Conservation (phyloP, 2,888 invertebrate species). For the Drosophila atripex region DNA sequence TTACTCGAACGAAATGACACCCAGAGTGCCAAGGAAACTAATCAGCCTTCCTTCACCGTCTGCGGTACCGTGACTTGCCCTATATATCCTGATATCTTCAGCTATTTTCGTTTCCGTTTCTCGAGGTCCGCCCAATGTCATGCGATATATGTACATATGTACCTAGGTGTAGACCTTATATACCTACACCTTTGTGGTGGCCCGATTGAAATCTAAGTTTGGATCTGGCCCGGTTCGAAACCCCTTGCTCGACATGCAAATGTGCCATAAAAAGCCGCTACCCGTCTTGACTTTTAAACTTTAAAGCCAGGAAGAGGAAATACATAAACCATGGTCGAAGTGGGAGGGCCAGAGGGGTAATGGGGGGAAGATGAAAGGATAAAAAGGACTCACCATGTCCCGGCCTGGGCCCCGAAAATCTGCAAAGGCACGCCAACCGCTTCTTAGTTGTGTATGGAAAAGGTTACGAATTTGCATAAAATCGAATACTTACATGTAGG, state of each 20-base stretch:
- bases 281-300: constrained; percentile 67
- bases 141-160: constrained; percentile 24
- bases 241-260: constrained; percentile 53
- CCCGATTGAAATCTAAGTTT: constrained; percentile 64
- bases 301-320: constrained; percentile 64
- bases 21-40: constrained; percentile 13
- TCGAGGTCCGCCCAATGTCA: constrained; percentile 40
- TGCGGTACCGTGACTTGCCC: constrained; percentile 24
- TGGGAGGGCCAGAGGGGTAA: not conserved
- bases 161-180: not conserved
- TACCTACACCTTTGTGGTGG: constrained; percentile 20
- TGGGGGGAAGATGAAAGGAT: not conserved
- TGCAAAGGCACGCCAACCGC: constrained; percentile 59
- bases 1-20: constrained; percentile 11
- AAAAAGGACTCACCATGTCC: constrained; percentile 9
- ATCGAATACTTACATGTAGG: constrained; percentile 59
- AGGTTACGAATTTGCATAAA: constrained; percentile 74
- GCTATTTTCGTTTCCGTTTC: constrained; percentile 46
- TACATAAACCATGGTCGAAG: constrained; percentile 17
- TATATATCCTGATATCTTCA: constrained; percentile 39
- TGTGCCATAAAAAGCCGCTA: constrained; percentile 46
- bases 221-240: constrained; percentile 35
- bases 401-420: constrained; percentile 33
- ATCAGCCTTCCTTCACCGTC: constrained; percentile 25
- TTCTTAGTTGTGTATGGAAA: constrained; percentile 44